Evolutionary conservation across 1,140 invertebrate genomes (phyloP), one percentile per base, ranked within the genome.

Genomic region (Polypedilum vanderplanki): DNA sequence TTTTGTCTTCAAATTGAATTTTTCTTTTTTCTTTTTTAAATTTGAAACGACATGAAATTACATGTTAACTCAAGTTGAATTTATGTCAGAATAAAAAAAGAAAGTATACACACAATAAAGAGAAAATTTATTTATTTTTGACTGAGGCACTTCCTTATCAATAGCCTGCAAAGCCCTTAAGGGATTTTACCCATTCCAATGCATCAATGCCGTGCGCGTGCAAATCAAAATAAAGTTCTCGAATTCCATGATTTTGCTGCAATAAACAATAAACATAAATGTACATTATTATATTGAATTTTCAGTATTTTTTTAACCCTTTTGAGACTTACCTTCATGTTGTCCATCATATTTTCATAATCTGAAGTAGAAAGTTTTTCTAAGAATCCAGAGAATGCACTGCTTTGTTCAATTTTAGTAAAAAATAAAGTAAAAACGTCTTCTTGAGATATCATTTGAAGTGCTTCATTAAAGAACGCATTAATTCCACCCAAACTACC

Each of bases 151-250:
- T 1, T 57, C 9, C 46, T 57, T 57, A 70, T 70, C 20, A 70
- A 70, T 70, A 70, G 20, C 65, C 65, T 18, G 18, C n/a, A 20
- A 70, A 70, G 65, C 65, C 20, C 18, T 20, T 70, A 17, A 70
- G 8, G 18, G 65, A 18, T 20, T 70, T 70, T 8, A 9, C 20
- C 65, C 65, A 70, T 5, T 70, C 20, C 15, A 70, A 2, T 5
- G 18, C 17, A 18, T 70, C 65, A 18, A 70, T 70, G 17, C 65
- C 65, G 18, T 70, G 65, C 17, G 65, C 15, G 3, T 20, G 3
- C 20, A 70, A 18, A 70, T 70, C 65, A 70, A 70, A 70, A 20
- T 70, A 70, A 5, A 70, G 7, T 15, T 46, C 41, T 46, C 15
- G 15, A 4, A 46, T 46, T 9, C 15, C 41, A 1, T 46, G 41